Evolutionary conservation across 2,888 invertebrate genomes (phyloP).

Genomic region (Andrena marginata): DNA sequence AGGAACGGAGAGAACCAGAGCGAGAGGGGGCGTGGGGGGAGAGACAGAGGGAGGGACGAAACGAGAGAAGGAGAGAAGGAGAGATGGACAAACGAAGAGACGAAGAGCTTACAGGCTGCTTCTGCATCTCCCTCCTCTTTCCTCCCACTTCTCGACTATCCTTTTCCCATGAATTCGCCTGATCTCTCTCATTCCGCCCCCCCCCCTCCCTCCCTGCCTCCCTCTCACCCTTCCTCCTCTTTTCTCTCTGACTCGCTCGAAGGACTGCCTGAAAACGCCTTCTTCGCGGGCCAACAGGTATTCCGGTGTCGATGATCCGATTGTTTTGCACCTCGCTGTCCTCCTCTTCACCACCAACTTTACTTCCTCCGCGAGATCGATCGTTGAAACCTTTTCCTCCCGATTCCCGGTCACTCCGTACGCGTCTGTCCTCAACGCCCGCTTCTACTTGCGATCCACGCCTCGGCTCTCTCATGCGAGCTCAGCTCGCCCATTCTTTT

Average conservation of each 20-base stretch:
- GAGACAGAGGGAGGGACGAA: conserved; percentile 27
- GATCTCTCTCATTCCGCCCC: conserved; percentile 17
- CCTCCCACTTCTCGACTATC: conserved; percentile 41
- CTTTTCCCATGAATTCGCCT: conserved; percentile 34
- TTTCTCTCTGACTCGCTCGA: conserved; percentile 4
- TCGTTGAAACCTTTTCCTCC: conserved; percentile 6
- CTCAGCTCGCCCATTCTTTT: background rate
- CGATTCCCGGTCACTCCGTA: background rate
- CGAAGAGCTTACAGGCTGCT: conserved; percentile 43
- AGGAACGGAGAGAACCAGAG: conserved; percentile 16
- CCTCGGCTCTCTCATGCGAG: background rate
- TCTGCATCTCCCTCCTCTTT: conserved; percentile 56
- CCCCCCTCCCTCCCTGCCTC: conserved; percentile 32
- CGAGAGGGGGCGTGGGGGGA: conserved; percentile 9
- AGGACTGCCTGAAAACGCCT: conserved; percentile 58
- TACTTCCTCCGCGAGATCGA: background rate
- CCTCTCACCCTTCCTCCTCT: conserved; percentile 17
- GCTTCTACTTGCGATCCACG: background rate
- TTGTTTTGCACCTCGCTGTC: conserved; percentile 53
- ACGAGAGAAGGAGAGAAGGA: conserved; percentile 28
- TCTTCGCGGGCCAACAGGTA: conserved; percentile 57
- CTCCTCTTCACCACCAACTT: conserved; percentile 1
- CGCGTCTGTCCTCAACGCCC: background rate
- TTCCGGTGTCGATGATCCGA: conserved; percentile 37
- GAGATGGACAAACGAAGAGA: conserved; percentile 30